Conservation (phyloP, 2,797 vertebrate species). For the Darevskia mixta region DNA sequence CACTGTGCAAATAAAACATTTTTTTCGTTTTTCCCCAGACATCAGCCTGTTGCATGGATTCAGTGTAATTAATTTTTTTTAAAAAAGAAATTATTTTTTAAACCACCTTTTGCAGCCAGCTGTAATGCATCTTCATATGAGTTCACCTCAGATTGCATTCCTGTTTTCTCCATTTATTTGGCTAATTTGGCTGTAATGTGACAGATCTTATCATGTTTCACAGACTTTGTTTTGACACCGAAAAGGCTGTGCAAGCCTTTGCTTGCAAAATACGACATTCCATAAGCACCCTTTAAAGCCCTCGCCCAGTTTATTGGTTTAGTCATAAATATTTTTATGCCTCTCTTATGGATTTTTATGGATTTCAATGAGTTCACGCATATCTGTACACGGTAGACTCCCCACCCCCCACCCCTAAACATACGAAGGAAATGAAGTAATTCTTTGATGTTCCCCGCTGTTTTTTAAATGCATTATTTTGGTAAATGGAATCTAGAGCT, state of each 20-base stretch:
- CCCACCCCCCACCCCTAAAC: fast-evolving
- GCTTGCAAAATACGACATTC: constrained; percentile 68
- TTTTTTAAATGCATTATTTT: constrained; percentile 25
- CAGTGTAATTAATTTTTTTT: not conserved
- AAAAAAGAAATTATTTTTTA: not conserved
- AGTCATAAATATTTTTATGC: constrained; percentile 25
- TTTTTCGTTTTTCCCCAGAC: fast-evolving
- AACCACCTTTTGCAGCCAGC: constrained; percentile 18
- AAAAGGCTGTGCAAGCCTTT: constrained; percentile 66
- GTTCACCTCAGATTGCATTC: constrained; percentile 63
- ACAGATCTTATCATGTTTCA: constrained; percentile 66
- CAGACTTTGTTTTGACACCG: constrained; percentile 69
- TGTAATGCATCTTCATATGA: constrained; percentile 60
- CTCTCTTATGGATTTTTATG: constrained; percentile 36
- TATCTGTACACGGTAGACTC: constrained; percentile 22
- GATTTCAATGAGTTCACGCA: constrained; percentile 45
- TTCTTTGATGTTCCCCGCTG: constrained; percentile 7
- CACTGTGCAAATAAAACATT: too few relatives aligned
- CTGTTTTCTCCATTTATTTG: constrained; percentile 69
- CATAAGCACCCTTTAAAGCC: constrained; percentile 63
- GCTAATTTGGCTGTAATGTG: constrained; percentile 69
- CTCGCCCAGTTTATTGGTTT: constrained; percentile 62
- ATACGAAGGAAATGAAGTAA: constrained; percentile 39
- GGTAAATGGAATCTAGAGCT: not conserved
- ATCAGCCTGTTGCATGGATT: not conserved